Evolutionary conservation across 2,888 invertebrate species (phyloP).

Genomic region (Chrysolina americana): DNA sequence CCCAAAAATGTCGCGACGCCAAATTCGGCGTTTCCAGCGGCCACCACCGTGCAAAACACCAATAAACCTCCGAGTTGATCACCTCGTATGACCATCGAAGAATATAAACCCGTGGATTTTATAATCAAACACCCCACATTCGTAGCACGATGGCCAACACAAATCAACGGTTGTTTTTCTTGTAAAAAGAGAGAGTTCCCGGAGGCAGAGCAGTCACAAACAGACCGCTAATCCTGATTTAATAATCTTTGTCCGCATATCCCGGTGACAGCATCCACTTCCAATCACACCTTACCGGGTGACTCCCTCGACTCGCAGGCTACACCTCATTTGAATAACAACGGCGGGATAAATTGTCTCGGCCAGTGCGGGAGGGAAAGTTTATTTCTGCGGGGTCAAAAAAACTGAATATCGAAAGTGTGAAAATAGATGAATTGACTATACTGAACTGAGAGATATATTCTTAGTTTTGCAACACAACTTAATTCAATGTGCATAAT

Average conservation of each 20-base stretch:
- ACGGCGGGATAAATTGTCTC: slow-evolving; percentile 38
- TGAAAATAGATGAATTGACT: neutral
- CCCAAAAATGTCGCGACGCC: neutral
- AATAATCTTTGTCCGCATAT: slow-evolving; percentile 67
- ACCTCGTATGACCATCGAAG: slow-evolving; percentile 56
- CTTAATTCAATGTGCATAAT: too few species aligned
- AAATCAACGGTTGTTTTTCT: slow-evolving; percentile 67
- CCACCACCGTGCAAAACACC: slow-evolving; percentile 54
- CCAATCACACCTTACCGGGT: slow-evolving; percentile 72
- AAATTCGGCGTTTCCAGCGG: slow-evolving; percentile 18
- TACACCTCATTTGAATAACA: slow-evolving; percentile 61
- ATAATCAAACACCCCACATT: slow-evolving; percentile 57
- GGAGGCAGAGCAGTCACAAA: slow-evolving; percentile 63
- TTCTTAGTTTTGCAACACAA: neutral
- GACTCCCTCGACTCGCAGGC: slow-evolving; percentile 65
- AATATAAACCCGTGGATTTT: slow-evolving; percentile 59
- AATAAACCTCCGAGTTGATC: slow-evolving; percentile 57
- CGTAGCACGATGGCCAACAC: slow-evolving; percentile 61
- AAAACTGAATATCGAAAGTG: neutral
- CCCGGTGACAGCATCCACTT: slow-evolving; percentile 68
- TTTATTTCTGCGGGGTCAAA: neutral
- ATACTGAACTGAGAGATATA: neutral
- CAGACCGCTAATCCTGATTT: slow-evolving; percentile 70
- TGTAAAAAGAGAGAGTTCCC: slow-evolving; percentile 50
- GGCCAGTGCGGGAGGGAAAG: slow-evolving; percentile 8